phyloP scores from a whole-genome alignment of 2,888 invertebrate genomes.

The Epiblema foenella region DNA sequence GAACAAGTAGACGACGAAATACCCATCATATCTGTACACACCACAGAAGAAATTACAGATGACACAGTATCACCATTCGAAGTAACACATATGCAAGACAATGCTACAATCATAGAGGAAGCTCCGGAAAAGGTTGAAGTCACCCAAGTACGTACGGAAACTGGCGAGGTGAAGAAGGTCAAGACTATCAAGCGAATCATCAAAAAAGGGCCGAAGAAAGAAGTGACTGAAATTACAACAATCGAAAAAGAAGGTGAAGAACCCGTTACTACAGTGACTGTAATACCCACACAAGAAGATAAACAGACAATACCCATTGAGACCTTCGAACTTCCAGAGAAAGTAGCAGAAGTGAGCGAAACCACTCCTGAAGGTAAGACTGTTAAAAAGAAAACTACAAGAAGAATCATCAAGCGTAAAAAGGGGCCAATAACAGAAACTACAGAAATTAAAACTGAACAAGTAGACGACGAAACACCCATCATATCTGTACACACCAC shows the following conservation, averaged over 20 bases:
- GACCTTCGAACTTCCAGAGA: conserved; percentile 54
- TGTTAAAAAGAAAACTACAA: conserved; percentile 34
- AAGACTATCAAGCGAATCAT: conserved; percentile 52
- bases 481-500: too few species aligned
- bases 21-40: conserved; percentile 45
- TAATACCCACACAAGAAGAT: conserved; percentile 37
- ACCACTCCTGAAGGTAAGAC: conserved; percentile 54
- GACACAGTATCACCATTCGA: conserved; percentile 47
- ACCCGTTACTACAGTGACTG: conserved; percentile 28
- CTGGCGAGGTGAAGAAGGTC: conserved; percentile 53
- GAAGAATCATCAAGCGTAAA: too few species aligned
- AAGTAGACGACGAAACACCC: too few species aligned
- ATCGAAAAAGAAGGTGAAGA: conserved; percentile 54
- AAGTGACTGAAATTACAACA: conserved; percentile 59
- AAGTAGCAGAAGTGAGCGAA: conserved; percentile 54
- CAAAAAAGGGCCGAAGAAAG: conserved; percentile 59
- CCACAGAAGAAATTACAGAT: conserved; percentile 54
- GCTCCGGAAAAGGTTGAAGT: conserved; percentile 56
- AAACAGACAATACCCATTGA: conserved; percentile 49
- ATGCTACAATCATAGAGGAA: conserved; percentile 46
- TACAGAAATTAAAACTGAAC: too few species aligned
- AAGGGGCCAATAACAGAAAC: too few species aligned
- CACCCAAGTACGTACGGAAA: conserved; percentile 59
- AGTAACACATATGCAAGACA: conserved; percentile 50
- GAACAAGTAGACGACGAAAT: conserved; percentile 67